These are phyloP conservation scores for Hydroisotoma schaefferi DNA, from an alignment of 2,888 invertebrate species.

Conservation along the genomic window DNA sequence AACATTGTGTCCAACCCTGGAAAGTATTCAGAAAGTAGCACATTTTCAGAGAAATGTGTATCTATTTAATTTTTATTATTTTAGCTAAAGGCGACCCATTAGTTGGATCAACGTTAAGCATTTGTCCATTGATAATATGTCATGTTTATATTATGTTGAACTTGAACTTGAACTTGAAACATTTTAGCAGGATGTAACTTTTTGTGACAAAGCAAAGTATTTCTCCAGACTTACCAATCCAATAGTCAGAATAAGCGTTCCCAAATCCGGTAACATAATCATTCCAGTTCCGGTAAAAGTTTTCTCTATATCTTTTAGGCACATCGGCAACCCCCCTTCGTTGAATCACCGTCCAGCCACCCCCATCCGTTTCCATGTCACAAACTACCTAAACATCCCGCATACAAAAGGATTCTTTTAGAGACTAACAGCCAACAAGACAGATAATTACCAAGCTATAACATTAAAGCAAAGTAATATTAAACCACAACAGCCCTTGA, in stretches of 20 bases:
- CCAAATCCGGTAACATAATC: conserved; percentile 42
- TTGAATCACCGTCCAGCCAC: conserved; percentile 41
- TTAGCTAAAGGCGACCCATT: background rate
- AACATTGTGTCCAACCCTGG: conserved; percentile 30
- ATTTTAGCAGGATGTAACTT: too few species aligned
- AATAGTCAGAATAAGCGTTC: conserved; percentile 29
- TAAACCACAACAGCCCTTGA: too few species aligned
- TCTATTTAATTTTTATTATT: too few species aligned
- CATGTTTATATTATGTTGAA: too few species aligned
- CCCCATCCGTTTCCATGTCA: conserved; percentile 36
- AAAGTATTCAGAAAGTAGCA: conserved; percentile 11
- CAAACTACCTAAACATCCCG: conserved; percentile 32
- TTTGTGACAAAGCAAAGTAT: too few species aligned
- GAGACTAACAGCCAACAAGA: too few species aligned
- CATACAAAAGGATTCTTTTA: too few species aligned
- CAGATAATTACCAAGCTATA: too few species aligned
- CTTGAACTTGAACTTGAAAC: too few species aligned
- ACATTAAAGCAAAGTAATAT: too few species aligned
- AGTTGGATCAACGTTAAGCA: background rate
- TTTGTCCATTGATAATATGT: too few species aligned
- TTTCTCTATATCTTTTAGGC: conserved; percentile 21
- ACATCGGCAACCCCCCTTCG: conserved; percentile 21
- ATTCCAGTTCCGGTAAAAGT: conserved; percentile 37
- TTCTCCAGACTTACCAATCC: conserved; percentile 31
- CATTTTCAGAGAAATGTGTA: background rate